These are phyloP conservation scores for Chelonus insularis DNA, from an alignment of 1,140 invertebrate species.

Conservation along the genomic window DNA sequence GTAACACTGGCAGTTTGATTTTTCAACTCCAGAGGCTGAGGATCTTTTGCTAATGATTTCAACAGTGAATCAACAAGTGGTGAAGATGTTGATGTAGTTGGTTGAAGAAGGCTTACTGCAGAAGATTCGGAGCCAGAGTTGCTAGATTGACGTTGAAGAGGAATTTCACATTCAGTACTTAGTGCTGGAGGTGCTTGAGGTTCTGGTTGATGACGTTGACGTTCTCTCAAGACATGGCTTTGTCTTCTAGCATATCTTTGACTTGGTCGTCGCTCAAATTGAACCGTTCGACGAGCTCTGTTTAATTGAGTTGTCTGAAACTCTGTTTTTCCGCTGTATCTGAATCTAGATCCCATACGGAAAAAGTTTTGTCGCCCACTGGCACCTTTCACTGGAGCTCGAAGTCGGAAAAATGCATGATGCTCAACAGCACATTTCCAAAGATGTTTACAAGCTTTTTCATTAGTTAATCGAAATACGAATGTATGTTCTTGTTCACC, in stretches of 20 bases:
- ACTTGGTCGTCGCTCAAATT: conserved; percentile 94
- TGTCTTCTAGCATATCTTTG: conserved; percentile 92
- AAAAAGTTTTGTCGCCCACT: conserved; percentile 94
- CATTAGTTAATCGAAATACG: conserved; percentile 79
- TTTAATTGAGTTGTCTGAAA: conserved; percentile 93
- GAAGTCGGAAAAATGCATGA: conserved; percentile 96
- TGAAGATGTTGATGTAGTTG: conserved; percentile 37
- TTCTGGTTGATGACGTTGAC: conserved; percentile 66
- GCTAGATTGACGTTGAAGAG: conserved; percentile 60
- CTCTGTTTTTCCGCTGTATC: conserved; percentile 93
- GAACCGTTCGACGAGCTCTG: conserved; percentile 84
- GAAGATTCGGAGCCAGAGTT: conserved; percentile 59
- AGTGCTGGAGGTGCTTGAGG: conserved; percentile 34
- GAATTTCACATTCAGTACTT: conserved; percentile 54
- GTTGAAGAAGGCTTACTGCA: conserved; percentile 43
- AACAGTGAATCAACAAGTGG: conserved; percentile 62
- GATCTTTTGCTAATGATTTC: conserved; percentile 64
- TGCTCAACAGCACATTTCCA: conserved; percentile 99
- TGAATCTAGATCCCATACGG: conserved; percentile 93
- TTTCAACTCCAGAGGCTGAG: conserved; percentile 60
- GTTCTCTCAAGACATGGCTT: conserved; percentile 78
- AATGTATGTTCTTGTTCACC: conserved; percentile 91
- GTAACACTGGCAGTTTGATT: conserved; percentile 55
- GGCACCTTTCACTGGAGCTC: conserved; percentile 86
- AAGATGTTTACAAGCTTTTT: conserved; percentile 98